A percentile compares a stretch with the other conserved stretches of the same genome.
Evolutionary conservation across 2,113 vertebrate species (phyloP).

Genomic region (Solenodon paradoxus): DNA sequence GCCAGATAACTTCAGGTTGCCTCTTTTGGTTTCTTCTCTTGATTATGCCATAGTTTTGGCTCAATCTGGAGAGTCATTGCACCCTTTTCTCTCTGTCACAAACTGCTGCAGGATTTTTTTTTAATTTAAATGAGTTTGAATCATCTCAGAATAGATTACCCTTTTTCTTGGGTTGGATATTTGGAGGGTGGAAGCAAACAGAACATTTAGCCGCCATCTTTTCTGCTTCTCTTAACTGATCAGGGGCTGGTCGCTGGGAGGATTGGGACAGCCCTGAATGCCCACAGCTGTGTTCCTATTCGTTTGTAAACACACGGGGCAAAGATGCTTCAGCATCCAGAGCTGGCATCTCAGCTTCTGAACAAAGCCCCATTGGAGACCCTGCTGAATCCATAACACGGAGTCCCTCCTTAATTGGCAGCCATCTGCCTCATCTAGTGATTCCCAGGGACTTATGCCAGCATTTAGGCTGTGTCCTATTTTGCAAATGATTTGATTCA

Average conservation of each 20-base stretch:
- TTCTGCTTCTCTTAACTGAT: conserved; percentile 10
- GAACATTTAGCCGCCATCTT: neutral
- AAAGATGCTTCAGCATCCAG: neutral
- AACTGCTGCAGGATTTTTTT: conserved; percentile 49
- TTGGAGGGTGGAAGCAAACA: neutral
- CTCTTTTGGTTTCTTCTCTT: neutral
- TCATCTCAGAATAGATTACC: conserved; percentile 51
- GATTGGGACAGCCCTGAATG: neutral
- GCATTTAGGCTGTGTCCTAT: conserved; percentile 38
- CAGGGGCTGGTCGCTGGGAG: neutral
- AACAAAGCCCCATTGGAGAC: neutral
- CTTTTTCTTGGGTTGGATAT: conserved; percentile 47
- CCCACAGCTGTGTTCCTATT: conserved; percentile 13
- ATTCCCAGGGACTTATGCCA: neutral
- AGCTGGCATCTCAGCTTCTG: neutral
- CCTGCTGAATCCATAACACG: neutral
- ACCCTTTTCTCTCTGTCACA: conserved; percentile 4
- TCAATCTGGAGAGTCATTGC: neutral
- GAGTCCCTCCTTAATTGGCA: conserved; percentile 10
- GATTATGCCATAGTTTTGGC: neutral
- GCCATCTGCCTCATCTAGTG: neutral
- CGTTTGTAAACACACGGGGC: neutral
- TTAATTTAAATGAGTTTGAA: conserved; percentile 72
- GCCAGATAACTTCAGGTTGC: neutral
- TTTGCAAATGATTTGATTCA: conserved; percentile 65